Base-by-base conservation (phyloP, 2,113 vertebrate genomes). In the Tonatia bakeri region DNA sequence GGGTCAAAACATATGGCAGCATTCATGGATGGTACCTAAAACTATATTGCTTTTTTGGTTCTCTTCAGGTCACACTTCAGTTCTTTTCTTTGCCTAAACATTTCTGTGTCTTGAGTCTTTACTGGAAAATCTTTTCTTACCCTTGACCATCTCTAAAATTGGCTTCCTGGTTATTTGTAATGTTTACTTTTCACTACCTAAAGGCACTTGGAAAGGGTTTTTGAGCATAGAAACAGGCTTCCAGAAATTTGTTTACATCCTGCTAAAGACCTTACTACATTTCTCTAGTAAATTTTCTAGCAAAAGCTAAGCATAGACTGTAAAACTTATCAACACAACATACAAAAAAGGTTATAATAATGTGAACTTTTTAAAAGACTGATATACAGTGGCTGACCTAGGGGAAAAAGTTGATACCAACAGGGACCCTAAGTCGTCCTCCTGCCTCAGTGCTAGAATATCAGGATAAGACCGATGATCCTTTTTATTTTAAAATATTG, bases 101-200 rank as follows among this genome's bases (percentile, higher is more conserved):
- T 76, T 96, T 92, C 36, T 82, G 4, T 73, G 20, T 75, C 85
- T 89, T 89, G 24, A 94, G 40, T 12, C 36, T 92, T 94, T 87
- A 56, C 69, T 59, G 28, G 89, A 90, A 79, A 75, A 40, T 17
- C 28, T 12, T 52, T 73, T 65, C 52, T 75, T 67, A 73, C 59
- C 28, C n/a, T 96, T 36, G 38, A 40, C 20, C n/a, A 61, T 76
- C 79, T 7, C 6, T 59, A 67, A 92, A 72, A 87, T 65, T 72
- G 28, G 10, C 15, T 87, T 65, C 40, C 13, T 14, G 59, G 45
- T 77, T 92, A 77, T 79, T 45, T 65, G 33, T 84, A 84, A 91
- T 50, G 22, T 65, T 95, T 59, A 31, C 50, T 90, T 90, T 94
- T 84, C 36, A 45, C 89, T 72, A 50, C 79, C 40, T 87, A 47